Base-by-base conservation (phyloP, 2,888 invertebrate genomes). In the Mimas tiliae region DNA sequence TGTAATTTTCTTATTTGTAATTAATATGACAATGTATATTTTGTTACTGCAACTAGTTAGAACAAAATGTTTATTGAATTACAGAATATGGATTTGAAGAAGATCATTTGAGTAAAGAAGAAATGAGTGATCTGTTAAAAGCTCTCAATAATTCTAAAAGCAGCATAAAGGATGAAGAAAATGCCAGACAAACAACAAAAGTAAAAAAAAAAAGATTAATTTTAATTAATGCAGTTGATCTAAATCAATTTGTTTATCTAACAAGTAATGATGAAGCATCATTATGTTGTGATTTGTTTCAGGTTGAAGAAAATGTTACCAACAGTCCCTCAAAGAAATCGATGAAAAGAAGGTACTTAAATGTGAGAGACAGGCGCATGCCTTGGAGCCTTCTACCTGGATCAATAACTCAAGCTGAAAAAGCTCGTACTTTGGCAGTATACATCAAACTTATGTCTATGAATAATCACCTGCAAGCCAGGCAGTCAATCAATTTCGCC, bases 381-480 rank as follows among this genome's bases (percentile, higher is more conserved):
- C 93, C 93, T n/a, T 93, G 93, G 93, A 89, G 93, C 68, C 72
- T 93, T 12, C 72, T 93, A 45, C 90, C 93, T 1, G 80, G 74
- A 27, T 75, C 83, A 45, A 75, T 92, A 62, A 86, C 88, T 27
- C 86, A 85, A 51, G 85, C 88, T 34, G 91, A 93, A 70, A 91
- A 91, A 74, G 92, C 92, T 16, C 84, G 87, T 9, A 85, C 88
- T 27, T 79, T 93, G 33, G 89, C 92, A 58, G 90, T 91, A 27
- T 93, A 93, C 66, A 87, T 91, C 19, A 91, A 92, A 79, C 76
- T 93, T 21, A 90, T 92, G 91, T 90, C 93, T 12, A 81, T 92
- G 47, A 91, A 91, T 66, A 89, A 77, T 64, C 91, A 93, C 70
- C 82, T 84, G 3, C 90, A 91, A 75, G 92, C 92, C 0, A 82